Percentiles rank a stretch among this genome's conserved stretches.
These are phyloP conservation scores for Tinamus guttatus DNA, from an alignment of 2,113 vertebrate genomes.

Conservation along the genomic window DNA sequence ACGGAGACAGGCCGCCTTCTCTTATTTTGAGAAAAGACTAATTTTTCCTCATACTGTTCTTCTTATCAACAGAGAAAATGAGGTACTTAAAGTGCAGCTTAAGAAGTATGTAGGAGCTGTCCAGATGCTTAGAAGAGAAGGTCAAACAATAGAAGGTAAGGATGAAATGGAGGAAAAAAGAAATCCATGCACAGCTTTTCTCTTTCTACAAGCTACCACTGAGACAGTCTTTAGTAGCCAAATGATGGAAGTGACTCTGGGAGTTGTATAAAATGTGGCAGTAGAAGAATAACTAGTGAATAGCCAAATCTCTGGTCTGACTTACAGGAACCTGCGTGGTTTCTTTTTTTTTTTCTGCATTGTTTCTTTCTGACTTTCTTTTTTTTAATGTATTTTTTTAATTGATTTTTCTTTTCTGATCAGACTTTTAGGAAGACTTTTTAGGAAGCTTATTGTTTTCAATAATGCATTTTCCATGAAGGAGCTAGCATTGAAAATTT, in stretches of 20 bases:
- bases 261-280: neutral
- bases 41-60: conserved; percentile 23
- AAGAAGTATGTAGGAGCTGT: conserved; percentile 99
- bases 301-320: neutral
- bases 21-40: neutral
- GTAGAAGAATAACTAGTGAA: neutral
- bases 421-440: neutral
- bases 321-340: neutral
- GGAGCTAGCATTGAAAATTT: neutral
- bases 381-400: neutral
- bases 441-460: too few relatives aligned
- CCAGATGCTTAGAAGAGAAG: conserved; percentile 98
- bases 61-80: conserved; percentile 89
- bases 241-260: neutral
- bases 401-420: neutral
- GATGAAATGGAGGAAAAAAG: neutral
- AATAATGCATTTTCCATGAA: neutral
- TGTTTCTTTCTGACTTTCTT: neutral
- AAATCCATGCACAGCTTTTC: neutral
- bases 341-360: fast-evolving
- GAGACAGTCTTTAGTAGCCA: neutral
- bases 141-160: conserved; percentile 90
- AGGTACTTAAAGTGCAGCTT: conserved; percentile 97
- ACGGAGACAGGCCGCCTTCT: neutral
- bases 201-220: neutral